Base-by-base conservation (phyloP, 1,140 invertebrate genomes). In the Zophobas morio region DNA sequence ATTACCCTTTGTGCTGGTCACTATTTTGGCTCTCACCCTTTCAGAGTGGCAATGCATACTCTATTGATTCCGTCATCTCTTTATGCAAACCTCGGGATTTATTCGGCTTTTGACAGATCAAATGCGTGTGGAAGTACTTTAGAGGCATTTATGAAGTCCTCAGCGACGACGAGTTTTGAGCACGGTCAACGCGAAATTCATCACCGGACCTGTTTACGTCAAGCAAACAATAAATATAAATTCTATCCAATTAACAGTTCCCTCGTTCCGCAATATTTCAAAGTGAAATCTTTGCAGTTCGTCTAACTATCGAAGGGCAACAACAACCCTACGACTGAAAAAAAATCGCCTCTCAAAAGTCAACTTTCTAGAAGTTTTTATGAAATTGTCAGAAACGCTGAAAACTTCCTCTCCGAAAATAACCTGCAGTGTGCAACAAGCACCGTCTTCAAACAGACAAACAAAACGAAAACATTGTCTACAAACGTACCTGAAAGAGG, bases 1-100 rank as follows among this genome's bases (percentile, higher is more conserved):
- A 66, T 66, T 66, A 66, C 60, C 60, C 60, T 66, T 66, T 66
- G 60, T 66, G 60, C 3, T 42, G 60, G 60, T 66, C 60, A 66
- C 60, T 66, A 66, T 66, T 66, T 66, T 47, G 60, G 56, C 36
- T 47, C 39, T 1, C 40, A 66, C 60, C 39, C 60, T 66, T 66
- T 66, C 60, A 66, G 5, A 6, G 60, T 39, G 60, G 42, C 60
- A 66, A 1, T 42, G 60, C 60, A 42, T 40, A 8, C 37, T 66
- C 60, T 66, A 66, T 66, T 66, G 60, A 66, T 66, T 66, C 39
- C 60, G 33, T 66, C 60, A 42, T 66, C 60, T 66, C 60, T 66
- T 39, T 66, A 66, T 66, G 60, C 60, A 66, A 66, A 66, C 60
- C 37, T 66, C 60, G 6, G 39, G 39, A 66, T 66, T 66, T 66